Evolutionary conservation across 2,797 vertebrate species (phyloP).

Genomic region (Pseudomugil tenellus): DNA sequence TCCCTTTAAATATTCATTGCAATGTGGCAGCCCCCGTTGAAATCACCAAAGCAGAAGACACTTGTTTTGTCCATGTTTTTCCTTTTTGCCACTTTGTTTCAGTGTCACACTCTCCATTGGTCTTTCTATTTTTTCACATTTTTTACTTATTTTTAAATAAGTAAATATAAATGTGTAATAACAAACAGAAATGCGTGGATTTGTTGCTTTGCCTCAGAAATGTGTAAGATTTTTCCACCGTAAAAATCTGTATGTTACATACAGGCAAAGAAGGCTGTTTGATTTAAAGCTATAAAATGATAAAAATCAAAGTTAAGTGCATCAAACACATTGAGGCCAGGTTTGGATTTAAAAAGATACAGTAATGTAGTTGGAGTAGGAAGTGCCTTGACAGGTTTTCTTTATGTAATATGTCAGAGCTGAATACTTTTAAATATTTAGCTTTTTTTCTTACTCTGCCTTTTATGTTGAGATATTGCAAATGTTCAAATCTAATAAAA

Average conservation of each 20-base stretch:
- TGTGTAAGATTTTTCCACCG: constrained; percentile 35
- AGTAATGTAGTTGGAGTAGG: background rate
- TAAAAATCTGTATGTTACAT: constrained; percentile 61
- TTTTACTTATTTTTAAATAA: constrained; percentile 11
- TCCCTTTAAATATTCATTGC: constrained; percentile 78
- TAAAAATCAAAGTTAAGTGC: constrained; percentile 2
- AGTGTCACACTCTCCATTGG: constrained; percentile 10
- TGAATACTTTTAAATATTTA: background rate
- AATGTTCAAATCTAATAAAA: background rate
- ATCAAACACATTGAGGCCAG: constrained; percentile 23
- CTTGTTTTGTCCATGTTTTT: constrained; percentile 60
- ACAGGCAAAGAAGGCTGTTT: constrained; percentile 43
- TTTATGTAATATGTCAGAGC: too few relatives aligned
- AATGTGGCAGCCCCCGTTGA: constrained; percentile 53
- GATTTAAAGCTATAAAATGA: constrained; percentile 44
- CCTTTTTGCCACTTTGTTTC: constrained; percentile 34
- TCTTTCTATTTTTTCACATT: constrained; percentile 12
- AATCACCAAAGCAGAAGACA: constrained; percentile 67
- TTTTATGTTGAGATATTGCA: background rate
- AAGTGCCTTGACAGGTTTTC: too few relatives aligned
- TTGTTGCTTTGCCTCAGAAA: constrained; percentile 35
- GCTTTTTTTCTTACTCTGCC: background rate
- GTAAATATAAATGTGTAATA: constrained; percentile 49
- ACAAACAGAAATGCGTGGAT: constrained; percentile 20
- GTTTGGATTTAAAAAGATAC: background rate